These are phyloP conservation scores for Acleris emargana DNA, from an alignment of 2,888 invertebrate species.

Conservation along the genomic window DNA sequence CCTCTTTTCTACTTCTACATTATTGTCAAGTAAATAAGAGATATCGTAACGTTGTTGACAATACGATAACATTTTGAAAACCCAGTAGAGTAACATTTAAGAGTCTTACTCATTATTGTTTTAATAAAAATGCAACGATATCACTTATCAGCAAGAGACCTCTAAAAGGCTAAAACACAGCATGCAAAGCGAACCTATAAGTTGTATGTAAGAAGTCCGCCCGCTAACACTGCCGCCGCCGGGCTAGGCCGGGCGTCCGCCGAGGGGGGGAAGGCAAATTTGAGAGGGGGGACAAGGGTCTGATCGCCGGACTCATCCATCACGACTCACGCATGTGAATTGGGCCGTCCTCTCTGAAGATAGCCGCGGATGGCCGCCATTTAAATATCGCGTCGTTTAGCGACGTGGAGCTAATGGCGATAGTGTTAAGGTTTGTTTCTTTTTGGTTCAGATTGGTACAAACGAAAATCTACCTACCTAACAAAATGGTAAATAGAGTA, in stretches of 20 bases:
- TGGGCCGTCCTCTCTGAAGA: conserved; percentile 82
- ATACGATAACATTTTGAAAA: no score
- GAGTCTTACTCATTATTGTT: no score
- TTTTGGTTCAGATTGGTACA: not conserved
- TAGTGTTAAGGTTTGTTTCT: conserved; percentile 17
- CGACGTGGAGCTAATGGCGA: conserved; percentile 53
- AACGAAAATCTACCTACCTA: no score
- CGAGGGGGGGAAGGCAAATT: conserved; percentile 74
- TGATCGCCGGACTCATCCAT: conserved; percentile 83
- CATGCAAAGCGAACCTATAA: not conserved
- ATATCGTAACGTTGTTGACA: no score
- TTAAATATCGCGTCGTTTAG: conserved; percentile 82
- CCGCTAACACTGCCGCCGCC: conserved; percentile 21
- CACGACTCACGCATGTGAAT: conserved; percentile 83
- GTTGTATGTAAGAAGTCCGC: not conserved
- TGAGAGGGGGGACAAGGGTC: conserved; percentile 77
- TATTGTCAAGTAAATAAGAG: no score
- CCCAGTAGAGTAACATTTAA: no score
- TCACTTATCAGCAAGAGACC: no score
- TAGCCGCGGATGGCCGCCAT: conserved; percentile 74
- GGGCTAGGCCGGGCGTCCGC: conserved; percentile 52
- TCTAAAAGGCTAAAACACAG: no score
- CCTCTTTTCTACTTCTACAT: no score
- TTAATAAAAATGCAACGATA: no score
- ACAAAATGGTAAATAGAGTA: no score